A percentile compares a stretch with the other conserved stretches of the same genome.
phyloP scores from a whole-genome alignment of 37 sponge, comb jelly and placozoan genomes.

The Axinella damicornis region DNA sequence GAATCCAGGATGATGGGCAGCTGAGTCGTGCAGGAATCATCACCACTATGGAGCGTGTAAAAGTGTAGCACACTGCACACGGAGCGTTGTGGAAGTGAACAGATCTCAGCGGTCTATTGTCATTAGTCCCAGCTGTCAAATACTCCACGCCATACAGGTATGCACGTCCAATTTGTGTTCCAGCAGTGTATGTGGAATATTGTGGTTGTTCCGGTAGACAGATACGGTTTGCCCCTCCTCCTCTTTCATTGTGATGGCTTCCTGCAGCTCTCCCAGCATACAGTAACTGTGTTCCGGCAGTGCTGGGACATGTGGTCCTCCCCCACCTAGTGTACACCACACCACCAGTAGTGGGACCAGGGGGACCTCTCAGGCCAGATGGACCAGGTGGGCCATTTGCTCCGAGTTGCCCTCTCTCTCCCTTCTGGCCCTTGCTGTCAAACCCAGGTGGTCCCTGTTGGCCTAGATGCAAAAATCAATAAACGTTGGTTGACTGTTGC shows the following conservation, averaged over 20 bases:
- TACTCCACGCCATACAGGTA: conserved; percentile 40
- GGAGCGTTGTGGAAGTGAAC: conserved; percentile 10
- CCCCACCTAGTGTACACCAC: not conserved
- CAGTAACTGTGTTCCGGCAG: conserved; percentile 1
- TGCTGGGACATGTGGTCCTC: not conserved
- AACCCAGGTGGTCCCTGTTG: no score
- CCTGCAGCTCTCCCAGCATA: conserved; percentile 3
- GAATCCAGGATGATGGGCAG: conserved; percentile 45
- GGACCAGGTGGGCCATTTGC: no score
- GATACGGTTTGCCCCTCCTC: conserved; percentile 3
- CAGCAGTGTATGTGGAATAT: conserved; percentile 10
- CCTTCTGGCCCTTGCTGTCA: no score
- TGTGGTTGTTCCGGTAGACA: conserved; percentile 16
- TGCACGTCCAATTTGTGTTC: conserved; percentile 9
- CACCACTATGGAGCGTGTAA: not conserved
- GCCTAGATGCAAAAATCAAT: no score
- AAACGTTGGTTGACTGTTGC: no score
- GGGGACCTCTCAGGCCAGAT: not conserved
- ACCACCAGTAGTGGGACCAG: conserved; percentile 21
- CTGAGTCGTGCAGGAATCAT: conserved; percentile 39
- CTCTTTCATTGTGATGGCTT: not conserved
- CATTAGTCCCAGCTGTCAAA: not conserved
- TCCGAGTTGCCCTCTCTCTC: no score
- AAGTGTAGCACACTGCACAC: conserved; percentile 49
- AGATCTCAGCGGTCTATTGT: no score